Percentiles rank a stretch among this genome's conserved stretches.
Conservation (phyloP, 1,140 invertebrate genomes). For the Camponotus vicinus region DNA sequence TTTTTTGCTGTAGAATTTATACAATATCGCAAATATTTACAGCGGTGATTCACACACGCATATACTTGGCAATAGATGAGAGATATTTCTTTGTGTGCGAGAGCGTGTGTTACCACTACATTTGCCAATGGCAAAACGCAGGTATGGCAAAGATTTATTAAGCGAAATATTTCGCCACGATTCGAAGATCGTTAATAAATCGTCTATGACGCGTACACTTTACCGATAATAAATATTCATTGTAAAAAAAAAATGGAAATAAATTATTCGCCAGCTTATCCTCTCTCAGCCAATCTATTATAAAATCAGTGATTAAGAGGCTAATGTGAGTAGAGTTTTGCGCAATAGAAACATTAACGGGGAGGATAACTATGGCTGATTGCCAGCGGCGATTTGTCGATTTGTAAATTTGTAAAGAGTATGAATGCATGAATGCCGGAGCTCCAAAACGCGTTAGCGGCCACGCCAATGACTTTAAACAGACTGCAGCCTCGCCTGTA, state of each 20-base stretch:
- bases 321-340: neutral
- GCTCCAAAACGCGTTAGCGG: constrained; percentile 48
- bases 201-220: constrained; percentile 8
- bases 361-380: constrained; percentile 53
- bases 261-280: constrained; percentile 5
- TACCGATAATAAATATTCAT: constrained; percentile 1
- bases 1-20: constrained; percentile 22
- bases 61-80: neutral
- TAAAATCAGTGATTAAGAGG: constrained; percentile 8
- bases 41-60: constrained; percentile 12
- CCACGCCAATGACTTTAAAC: constrained; percentile 79
- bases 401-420: constrained; percentile 58
- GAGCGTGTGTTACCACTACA: constrained; percentile 12
- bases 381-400: constrained; percentile 77
- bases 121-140: constrained; percentile 24
- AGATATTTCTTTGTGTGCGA: constrained; percentile 34
- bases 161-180: constrained; percentile 30
- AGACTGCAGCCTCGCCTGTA: constrained; percentile 75
- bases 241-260: constrained; percentile 22
- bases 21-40: constrained; percentile 20
- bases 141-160: constrained; percentile 41
- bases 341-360: constrained; percentile 39
- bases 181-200: constrained; percentile 50
- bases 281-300: constrained; percentile 17
- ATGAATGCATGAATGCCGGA: constrained; percentile 5